Evolutionary conservation across 2,113 vertebrate species (phyloP).

Genomic region (Ranitomeya variabilis): DNA sequence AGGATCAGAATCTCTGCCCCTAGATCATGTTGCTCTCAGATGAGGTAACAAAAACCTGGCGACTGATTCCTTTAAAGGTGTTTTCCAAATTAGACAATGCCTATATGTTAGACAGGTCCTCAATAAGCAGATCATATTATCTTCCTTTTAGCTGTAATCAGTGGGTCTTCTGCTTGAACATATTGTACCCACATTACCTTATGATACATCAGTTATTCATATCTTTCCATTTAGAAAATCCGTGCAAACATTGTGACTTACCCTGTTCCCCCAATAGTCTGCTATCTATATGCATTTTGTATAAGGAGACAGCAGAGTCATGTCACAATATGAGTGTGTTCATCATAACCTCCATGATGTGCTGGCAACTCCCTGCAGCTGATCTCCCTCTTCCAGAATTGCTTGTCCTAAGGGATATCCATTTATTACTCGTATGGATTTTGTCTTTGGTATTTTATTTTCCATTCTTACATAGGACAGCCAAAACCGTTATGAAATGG

Average conservation of each 20-base stretch:
- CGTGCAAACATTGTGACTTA: too few relatives aligned
- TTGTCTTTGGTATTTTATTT: neutral
- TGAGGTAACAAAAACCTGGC: too few relatives aligned
- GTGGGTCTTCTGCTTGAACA: too few relatives aligned
- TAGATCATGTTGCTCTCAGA: too few relatives aligned
- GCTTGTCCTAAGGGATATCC: neutral
- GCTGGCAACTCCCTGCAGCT: neutral
- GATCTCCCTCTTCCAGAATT: neutral
- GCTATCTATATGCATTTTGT: neutral
- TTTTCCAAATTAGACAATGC: too few relatives aligned
- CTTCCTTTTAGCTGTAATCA: too few relatives aligned
- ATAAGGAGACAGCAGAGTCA: neutral
- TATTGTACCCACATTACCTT: neutral
- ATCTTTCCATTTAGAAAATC: neutral
- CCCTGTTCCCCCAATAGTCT: too few relatives aligned
- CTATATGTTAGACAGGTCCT: too few relatives aligned
- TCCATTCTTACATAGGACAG: constrained; percentile 74
- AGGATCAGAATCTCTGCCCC: too few relatives aligned
- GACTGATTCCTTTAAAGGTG: too few relatives aligned
- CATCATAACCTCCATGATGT: neutral
- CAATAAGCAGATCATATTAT: too few relatives aligned
- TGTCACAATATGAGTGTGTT: neutral
- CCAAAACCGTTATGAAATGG: constrained; percentile 83
- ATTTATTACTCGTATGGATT: neutral
- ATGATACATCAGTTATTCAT: neutral